Evolutionary conservation across 2,888 invertebrate genomes (phyloP), one percentile per base, ranked within the genome.

Genomic region (Drosophila mulleri): DNA sequence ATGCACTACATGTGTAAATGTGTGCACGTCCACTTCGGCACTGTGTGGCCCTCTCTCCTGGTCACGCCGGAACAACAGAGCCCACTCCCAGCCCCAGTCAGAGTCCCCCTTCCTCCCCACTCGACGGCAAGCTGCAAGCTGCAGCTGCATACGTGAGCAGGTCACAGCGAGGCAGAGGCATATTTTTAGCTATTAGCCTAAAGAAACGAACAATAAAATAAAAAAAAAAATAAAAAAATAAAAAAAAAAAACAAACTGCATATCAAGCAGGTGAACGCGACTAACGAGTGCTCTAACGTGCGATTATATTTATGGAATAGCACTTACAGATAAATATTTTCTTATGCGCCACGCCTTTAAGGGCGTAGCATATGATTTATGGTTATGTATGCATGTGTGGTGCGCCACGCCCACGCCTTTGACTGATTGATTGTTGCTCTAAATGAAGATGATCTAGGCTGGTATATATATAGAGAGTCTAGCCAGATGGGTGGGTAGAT

Each of bases 1-100:
- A 90, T 85, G 86, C 85, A 89, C 89, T 88, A 90, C 89, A 90
- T 84, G 89, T 88, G 89, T 90, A 88, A 83, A 86, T 88, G 83
- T 90, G 71, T 69, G 68, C 64, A 50, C 45, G 26, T 63, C 62
- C 44, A 44, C 42, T 60, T 52, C 72, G n/a, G 11, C n/a, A 47
- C 9, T 29, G 9, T 29, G n/a, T n/a, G 48, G 11, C 6, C n/a
- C n/a, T 11, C 26, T 47, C 26, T 47, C 29, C 48, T 48, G 48
- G 48, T 48, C 48, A 48, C 48, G 48, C n/a, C 37, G 18, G 35
- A 18, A 35, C 8, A 14, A 12, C 47, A 16, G 4, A 2, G 2
- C 20, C 20, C 12, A 16, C 1, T 29, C n/a, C n/a, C n/a, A n/a
- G n/a, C n/a, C n/a, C n/a, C n/a, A n/a, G n/a, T n/a, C 20, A 12